These are phyloP conservation scores for Epirrita christyi DNA, from an alignment of 2,888 invertebrate species.

Conservation along the genomic window DNA sequence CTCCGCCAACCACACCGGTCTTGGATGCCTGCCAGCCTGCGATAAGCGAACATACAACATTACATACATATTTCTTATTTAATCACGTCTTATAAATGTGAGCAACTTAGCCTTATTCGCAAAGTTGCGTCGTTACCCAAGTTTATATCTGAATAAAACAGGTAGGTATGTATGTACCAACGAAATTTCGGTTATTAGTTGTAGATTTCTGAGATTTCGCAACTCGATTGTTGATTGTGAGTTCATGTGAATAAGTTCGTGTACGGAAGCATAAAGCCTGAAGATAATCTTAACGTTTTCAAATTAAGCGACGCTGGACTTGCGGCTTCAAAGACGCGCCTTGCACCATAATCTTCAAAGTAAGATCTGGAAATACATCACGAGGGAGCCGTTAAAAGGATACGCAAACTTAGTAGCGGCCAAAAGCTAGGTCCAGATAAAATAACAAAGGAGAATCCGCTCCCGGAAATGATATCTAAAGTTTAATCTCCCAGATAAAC, in stretches of 20 bases:
- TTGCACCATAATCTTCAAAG: constrained; percentile 22
- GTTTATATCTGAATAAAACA: constrained; percentile 24
- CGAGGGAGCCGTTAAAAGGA: constrained; percentile 27
- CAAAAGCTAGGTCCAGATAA: constrained; percentile 33
- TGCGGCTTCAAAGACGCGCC: constrained; percentile 19
- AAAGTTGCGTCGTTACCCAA: constrained; percentile 29
- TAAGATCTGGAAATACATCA: constrained; percentile 24
- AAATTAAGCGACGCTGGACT: not conserved
- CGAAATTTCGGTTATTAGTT: constrained; percentile 22
- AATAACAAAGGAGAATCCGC: constrained; percentile 35
- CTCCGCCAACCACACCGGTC: constrained; percentile 40
- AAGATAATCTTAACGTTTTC: not conserved
- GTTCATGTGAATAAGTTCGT: constrained; percentile 16
- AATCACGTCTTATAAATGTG: constrained; percentile 41
- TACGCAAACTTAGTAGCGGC: constrained; percentile 24
- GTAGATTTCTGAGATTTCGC: constrained; percentile 24
- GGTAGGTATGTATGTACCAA: too few species aligned
- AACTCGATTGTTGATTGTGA: constrained; percentile 18
- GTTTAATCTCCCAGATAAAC: constrained; percentile 39
- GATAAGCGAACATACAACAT: constrained; percentile 56
- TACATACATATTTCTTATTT: constrained; percentile 59
- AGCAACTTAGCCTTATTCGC: constrained; percentile 30
- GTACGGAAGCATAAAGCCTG: constrained; percentile 4
- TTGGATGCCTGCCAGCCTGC: constrained; percentile 61
- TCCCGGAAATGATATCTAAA: constrained; percentile 39